Evolutionary conservation across 2,888 invertebrate genomes (phyloP), one percentile per base, ranked within the genome.

Genomic region (Aquatica leii): DNA sequence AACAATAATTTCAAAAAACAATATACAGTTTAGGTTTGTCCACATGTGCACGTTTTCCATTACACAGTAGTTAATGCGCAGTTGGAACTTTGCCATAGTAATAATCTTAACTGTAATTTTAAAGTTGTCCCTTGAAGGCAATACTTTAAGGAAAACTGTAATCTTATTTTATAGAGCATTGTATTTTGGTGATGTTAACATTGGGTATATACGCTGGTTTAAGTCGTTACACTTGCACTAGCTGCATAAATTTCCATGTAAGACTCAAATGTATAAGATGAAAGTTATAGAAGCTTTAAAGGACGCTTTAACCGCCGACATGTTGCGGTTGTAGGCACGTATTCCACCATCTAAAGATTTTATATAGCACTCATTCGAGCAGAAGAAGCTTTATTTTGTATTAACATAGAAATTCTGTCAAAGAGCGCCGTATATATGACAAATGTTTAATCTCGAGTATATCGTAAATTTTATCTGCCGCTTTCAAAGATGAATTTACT

Each of bases 171-270:
- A 53, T 52, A 34, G 40, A 14, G 21, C 20, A 59, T 43, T 50
- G 52, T 52, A 34, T 52, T 53, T 34, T 52, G 46, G 51, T 53
- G 41, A 51, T 53, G 31, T 43, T 35, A 24, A 43, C 17, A 37
- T 20, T 21, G 52, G 4, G 17, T 20, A 15, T 24, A 5, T 49
- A n/a, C n/a, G 15, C 8, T 24, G 5, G 21, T 14, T 40, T 40
- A 40, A 40, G 40, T 4, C 3, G 40, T 14, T 12, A 14, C 58
- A 64, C 64, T 65, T 59, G 56, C 65, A 56, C 49, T 50, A 49
- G 57, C 59, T 67, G 67, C 67, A 67, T 67, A 24, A 67, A 67
- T 67, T 67, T 67, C 53, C 62, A 65, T 65, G 59, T 61, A 56
- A 34, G 59, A 59, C 56, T 61, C 58, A 67, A 66, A 59, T 64